Base-by-base conservation (phyloP, 2,797 vertebrate genomes). In the Lutjanus campechanus region DNA sequence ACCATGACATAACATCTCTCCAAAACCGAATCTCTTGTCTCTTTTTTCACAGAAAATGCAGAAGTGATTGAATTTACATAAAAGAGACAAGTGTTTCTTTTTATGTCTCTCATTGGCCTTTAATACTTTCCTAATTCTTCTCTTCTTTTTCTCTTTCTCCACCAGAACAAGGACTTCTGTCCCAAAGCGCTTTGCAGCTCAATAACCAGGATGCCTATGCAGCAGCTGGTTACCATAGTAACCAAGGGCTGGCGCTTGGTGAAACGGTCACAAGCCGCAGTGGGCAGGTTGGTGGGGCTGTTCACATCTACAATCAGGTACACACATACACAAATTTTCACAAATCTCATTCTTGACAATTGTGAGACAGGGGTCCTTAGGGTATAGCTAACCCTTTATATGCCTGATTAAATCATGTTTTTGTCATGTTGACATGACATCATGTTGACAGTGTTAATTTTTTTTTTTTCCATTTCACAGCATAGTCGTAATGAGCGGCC, bases 241-340 rank as follows among this genome's bases (percentile, higher is more conserved):
- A 98, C 96, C 98, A 99, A 93, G 97, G 97, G 92, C 95, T 99
- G 63, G 96, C 97, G 78, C 96, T 99, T 75, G 97, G 97, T 0
- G 98, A 99, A 91, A 95, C 96, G 69, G 94, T 97, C 82, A 93
- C 95, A 0, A 84, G 96, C 71, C 97, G 97, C 73, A 82, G 95
- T 56, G 90, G 95, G 64, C 98, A 98, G 92, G 88, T 96, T 81
- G 96, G 97, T 92, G 95, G 97, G 83, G 95, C 96, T 6, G 94
- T 97, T 85, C 97, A 97, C 95, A 97, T 95, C 96, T 99, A 98
- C 95, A 97, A 96, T 90, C 98, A 99, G 98, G 97, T 99, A 82
- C n/a, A 22, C 17, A 40, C 55, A 67, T 3, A 59, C 22, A 25
- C 6, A 11, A 11, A 36, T 36, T 36, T 25, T 44, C 9, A 16